A percentile compares a stretch with the other conserved stretches of the same genome.
phyloP scores from a whole-genome alignment of 2,888 invertebrate genomes.

The Meta bourneti region DNA sequence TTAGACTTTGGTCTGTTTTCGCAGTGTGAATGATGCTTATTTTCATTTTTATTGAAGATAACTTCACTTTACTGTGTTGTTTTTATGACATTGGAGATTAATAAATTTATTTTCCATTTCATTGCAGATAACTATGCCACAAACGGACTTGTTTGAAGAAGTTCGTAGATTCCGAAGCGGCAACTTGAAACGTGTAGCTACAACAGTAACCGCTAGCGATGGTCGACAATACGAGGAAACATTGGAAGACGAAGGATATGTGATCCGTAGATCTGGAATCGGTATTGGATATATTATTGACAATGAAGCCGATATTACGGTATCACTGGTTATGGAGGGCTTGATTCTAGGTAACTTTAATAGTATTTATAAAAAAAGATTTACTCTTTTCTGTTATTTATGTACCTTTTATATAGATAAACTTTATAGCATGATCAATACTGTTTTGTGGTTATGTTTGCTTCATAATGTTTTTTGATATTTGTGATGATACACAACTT shows the following conservation, averaged over 20 bases:
- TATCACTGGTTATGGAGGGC: slow-evolving; percentile 49
- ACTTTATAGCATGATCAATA: too few species aligned
- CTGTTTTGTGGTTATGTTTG: too few species aligned
- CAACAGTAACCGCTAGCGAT: slow-evolving; percentile 52
- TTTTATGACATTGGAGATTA: not conserved
- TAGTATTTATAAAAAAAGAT: too few species aligned
- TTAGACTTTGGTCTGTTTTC: slow-evolving; percentile 41
- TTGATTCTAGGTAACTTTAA: slow-evolving; percentile 57
- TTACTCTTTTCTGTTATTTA: too few species aligned
- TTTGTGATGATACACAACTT: too few species aligned
- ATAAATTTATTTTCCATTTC: not conserved
- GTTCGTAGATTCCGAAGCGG: slow-evolving; percentile 41
- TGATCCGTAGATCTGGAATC: slow-evolving; percentile 25
- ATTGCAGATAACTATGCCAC: slow-evolving; percentile 34
- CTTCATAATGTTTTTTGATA: too few species aligned
- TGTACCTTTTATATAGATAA: too few species aligned
- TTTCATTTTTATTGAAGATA: not conserved
- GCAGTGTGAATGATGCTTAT: slow-evolving; percentile 10
- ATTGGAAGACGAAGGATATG: slow-evolving; percentile 22
- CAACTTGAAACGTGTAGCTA: slow-evolving; percentile 55
- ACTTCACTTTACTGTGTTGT: not conserved
- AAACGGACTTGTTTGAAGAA: slow-evolving; percentile 45
- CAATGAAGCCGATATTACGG: slow-evolving; percentile 58
- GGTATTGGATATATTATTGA: slow-evolving; percentile 69
- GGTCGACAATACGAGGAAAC: slow-evolving; percentile 60